Percentiles rank a stretch among this genome's conserved stretches.
Evolutionary conservation across 1,140 invertebrate genomes (phyloP).

Genomic region (Globodera ellingtonae): DNA sequence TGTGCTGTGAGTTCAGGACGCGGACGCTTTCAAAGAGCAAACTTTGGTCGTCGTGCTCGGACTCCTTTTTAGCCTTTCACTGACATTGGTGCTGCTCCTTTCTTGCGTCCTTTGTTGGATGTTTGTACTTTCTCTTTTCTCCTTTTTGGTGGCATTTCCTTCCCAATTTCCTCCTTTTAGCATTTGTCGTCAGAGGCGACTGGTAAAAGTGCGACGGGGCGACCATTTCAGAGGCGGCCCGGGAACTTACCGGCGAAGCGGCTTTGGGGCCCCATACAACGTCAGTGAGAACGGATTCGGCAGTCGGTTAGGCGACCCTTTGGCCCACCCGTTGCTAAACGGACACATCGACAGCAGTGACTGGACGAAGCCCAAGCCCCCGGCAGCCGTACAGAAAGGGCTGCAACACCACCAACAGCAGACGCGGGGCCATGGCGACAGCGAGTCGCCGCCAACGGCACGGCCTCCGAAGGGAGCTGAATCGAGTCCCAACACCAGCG

Average conservation of each 20-base stretch:
- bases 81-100: conserved; percentile 18
- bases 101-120: conserved; percentile 24
- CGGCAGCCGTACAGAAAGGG: conserved; percentile 1
- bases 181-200: conserved; percentile 3
- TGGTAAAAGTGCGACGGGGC: conserved; percentile 18
- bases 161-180: background rate
- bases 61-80: conserved; percentile 11
- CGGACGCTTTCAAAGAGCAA: background rate
- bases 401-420: conserved; percentile 3
- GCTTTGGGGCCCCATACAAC: conserved; percentile 7
- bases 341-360: conserved; percentile 15
- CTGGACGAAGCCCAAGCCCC: conserved; percentile 19
- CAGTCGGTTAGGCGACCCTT: conserved; percentile 20
- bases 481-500: conserved; percentile 19
- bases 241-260: conserved; percentile 3
- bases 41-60: conserved; percentile 35
- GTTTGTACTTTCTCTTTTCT: background rate
- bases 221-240: conserved; percentile 12
- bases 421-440: background rate
- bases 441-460: conserved; percentile 3
- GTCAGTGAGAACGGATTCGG: conserved; percentile 25
- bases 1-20: background rate
- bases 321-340: conserved; percentile 5
- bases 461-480: background rate
- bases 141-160: background rate